Base-by-base conservation (phyloP, 2,888 invertebrate genomes). In the Pollenia amentaria region DNA sequence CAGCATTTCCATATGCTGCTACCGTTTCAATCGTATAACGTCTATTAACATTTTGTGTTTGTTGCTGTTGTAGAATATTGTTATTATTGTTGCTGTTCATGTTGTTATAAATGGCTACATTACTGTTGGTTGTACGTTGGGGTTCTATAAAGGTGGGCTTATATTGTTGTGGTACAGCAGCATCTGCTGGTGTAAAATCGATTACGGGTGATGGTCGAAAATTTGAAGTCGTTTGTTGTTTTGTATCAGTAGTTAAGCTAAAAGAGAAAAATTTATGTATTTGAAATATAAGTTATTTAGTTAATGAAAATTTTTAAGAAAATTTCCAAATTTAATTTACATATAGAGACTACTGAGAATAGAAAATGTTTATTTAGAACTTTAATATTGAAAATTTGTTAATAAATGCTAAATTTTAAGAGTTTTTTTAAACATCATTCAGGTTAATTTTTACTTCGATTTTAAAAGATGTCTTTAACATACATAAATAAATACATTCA, bases 141-240 rank as follows among this genome's bases (percentile, higher is more conserved):
- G 89, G 1, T 51, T 89, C 89, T 53, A 89, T 73, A 70, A 90
- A 90, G 51, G 89, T 90, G 8, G 91, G 89, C 11, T 90, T 90
- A 88, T 88, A 91, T 82, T 83, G 57, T 38, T 85, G 86, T 55
- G 75, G 79, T 38, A 75, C 40, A 14, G 89, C 88, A 70, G 89
- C 92, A 89, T 92, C 92, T 11, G 91, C 90, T 9, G 90, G 88
- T 42, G 92, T 92, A 62, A 92, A 92, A 12, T 90, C 91, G 57
- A 92, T 79, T 88, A 92, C 88, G 78, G 90, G 91, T 4, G 92
- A 91, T 48, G 92, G 91, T 7, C 89, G 88, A 84, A 92, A 92
- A 6, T 89, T 89, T 2, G 65, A 67, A 72, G n/a, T 21, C n/a
- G 65, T 29, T 62, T 69, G 51, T 51, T 60, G 75, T 75, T 69